These are phyloP conservation scores for Tragopan temminckii DNA, from an alignment of 2,797 vertebrate genomes.

Conservation along the genomic window DNA sequence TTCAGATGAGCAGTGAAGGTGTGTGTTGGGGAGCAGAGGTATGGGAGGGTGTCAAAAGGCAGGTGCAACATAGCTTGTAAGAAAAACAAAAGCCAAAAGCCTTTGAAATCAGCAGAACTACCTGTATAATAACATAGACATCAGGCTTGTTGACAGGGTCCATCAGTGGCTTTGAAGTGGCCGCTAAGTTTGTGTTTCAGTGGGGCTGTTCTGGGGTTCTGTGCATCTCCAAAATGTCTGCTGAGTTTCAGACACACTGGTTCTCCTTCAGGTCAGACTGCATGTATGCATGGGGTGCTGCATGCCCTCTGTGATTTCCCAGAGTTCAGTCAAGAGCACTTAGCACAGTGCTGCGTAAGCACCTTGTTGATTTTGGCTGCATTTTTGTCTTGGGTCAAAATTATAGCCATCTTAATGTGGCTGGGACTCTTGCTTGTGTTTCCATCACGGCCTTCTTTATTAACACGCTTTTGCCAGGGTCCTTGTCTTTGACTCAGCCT, in stretches of 20 bases:
- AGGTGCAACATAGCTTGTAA: background rate
- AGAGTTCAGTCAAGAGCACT: background rate
- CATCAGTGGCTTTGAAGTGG: background rate
- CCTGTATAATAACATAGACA: background rate
- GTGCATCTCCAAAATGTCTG: background rate
- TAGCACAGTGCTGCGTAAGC: background rate
- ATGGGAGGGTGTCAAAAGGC: background rate
- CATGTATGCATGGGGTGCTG: background rate
- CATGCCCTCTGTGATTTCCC: background rate
- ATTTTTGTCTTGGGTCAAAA: background rate
- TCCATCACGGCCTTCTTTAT: fast-evolving
- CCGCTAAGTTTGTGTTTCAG: background rate
- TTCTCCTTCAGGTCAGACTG: background rate
- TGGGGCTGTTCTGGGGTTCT: background rate
- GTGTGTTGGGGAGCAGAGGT: background rate
- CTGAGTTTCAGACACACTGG: background rate
- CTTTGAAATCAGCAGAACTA: background rate
- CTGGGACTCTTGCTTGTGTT: background rate
- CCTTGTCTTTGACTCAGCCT: background rate
- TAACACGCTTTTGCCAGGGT: background rate
- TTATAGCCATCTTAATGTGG: background rate
- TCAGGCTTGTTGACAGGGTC: background rate
- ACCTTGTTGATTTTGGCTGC: background rate
- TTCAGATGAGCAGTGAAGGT: background rate
- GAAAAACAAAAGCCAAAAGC: background rate